Percentiles rank a stretch among this genome's conserved stretches.
Evolutionary conservation across 2,797 vertebrate species (phyloP).

Genomic region (Psittacula derbiana): DNA sequence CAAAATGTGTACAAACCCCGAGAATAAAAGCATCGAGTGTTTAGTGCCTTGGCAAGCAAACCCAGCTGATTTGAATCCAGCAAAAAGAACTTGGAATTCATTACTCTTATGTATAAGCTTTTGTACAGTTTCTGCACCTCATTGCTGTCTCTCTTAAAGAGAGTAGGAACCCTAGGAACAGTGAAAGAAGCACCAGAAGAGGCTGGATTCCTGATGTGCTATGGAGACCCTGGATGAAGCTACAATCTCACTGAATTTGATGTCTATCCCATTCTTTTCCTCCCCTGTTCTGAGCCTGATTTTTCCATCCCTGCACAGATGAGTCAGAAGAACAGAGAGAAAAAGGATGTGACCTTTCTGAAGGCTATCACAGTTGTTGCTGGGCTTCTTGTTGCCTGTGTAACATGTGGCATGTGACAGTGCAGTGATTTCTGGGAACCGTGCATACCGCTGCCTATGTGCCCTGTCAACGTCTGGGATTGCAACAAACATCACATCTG

Average conservation of each 20-base stretch:
- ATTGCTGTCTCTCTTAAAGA: neutral
- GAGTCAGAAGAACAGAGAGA: neutral
- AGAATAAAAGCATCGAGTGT: neutral
- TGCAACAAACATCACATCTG: constrained; percentile 13
- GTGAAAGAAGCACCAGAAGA: neutral
- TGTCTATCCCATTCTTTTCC: neutral
- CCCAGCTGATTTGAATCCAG: neutral
- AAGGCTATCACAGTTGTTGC: neutral
- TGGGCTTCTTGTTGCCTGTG: neutral
- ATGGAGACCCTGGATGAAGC: neutral
- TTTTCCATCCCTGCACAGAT: neutral
- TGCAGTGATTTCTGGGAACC: neutral
- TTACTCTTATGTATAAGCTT: constrained; percentile 2
- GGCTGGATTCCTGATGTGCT: neutral
- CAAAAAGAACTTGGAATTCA: constrained; percentile 8
- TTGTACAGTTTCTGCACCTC: neutral
- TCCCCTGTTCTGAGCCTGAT: neutral
- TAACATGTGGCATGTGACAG: neutral
- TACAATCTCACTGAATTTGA: neutral
- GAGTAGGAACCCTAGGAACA: neutral
- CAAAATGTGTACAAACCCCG: neutral
- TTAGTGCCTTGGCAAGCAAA: constrained; percentile 12
- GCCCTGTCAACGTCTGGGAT: neutral
- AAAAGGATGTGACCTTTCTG: neutral
- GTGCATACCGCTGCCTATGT: fast-evolving